Evolutionary conservation across 2,113 vertebrate genomes (phyloP), one percentile per base, ranked within the genome.

Genomic region (Atractosteus spatula): DNA sequence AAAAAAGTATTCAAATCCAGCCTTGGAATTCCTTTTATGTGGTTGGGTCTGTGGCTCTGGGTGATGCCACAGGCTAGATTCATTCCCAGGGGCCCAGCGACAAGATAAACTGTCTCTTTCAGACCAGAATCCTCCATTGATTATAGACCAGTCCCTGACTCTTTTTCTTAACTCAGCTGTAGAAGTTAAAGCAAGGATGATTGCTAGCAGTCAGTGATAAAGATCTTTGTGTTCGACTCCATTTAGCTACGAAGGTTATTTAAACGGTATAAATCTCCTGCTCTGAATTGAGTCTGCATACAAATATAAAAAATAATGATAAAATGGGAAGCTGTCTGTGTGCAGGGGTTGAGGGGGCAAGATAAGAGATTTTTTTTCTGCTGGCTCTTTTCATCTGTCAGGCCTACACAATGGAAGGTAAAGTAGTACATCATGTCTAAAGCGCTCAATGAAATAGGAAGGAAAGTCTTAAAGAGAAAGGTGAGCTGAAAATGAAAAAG

Each of bases 161-260:
- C 14, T 62, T 51, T 62, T 62, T 62, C 13, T 62, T 11, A 56
- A 41, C 8, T 4, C 29, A 43, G 55, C 56, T 41, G 11, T n/a
- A 70, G 43, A 42, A 42, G 12, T 59, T 61, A 64, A 4, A 59
- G 47, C 43, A 11, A 61, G 14, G 41, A 56, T 41, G 41, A 70
- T 70, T 70, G 42, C 68, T 13, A 56, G 68, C 68, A 11, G 54
- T 70, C n/a, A 17, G 55, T 43, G 55, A 61, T 70, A 70, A 70
- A 70, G 55, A 70, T 59, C 55, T 70, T 70, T 70, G 56, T 29
- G 55, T 13, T 70, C 42, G 55, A 70, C 55, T 70, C 68, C 68
- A 70, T 70, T 70, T 70, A 61, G 12, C 55, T 55, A 45, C 10
- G 55, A 70, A 59, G 68, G 8, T 70, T 13, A 59, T 70, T 70